Conservation (phyloP, 2,888 invertebrate genomes). For the Protonemura montana region DNA sequence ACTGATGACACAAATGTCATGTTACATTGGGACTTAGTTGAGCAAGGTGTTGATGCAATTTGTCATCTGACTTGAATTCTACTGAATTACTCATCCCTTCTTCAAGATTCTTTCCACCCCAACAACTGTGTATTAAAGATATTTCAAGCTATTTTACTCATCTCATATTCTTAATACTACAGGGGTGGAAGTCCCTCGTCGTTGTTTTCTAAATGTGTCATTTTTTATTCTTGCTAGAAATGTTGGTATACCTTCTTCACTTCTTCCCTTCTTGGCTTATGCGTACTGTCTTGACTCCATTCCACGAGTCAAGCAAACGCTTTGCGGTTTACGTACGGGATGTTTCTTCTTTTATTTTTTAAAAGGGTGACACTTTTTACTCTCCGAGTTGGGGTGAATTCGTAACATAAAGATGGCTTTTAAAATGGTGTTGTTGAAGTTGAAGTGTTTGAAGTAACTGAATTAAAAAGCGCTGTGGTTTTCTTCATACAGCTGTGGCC, state of each 20-base stretch:
- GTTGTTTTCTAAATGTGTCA: conserved; percentile 39
- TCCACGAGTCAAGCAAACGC: conserved; percentile 21
- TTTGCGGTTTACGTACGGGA: conserved; percentile 47
- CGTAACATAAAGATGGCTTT: conserved; percentile 44
- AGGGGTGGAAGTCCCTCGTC: conserved; percentile 19
- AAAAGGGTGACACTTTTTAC: conserved; percentile 41
- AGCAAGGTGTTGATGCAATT: conserved; percentile 39
- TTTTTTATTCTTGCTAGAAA: conserved; percentile 42
- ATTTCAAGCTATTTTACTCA: conserved; percentile 32
- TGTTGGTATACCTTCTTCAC: conserved; percentile 27
- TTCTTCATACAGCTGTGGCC: conserved; percentile 46
- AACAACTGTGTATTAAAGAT: neutral
- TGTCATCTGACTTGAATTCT: conserved; percentile 13
- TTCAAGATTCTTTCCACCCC: neutral
- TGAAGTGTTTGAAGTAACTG: conserved; percentile 44
- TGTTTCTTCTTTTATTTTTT: conserved; percentile 36
- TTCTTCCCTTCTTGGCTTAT: conserved; percentile 35
- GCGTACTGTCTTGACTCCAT: conserved; percentile 45
- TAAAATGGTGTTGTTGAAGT: conserved; percentile 46
- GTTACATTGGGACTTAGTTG: conserved; percentile 8
- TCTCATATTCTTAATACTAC: conserved; percentile 27
- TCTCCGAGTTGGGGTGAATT: conserved; percentile 27
- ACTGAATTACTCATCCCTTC: conserved; percentile 24
- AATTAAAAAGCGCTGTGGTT: conserved; percentile 48
- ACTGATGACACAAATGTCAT: conserved; percentile 8